Evolutionary conservation across 2,113 vertebrate species (phyloP), one percentile per base, ranked within the genome.

Genomic region (Alectura lathami): DNA sequence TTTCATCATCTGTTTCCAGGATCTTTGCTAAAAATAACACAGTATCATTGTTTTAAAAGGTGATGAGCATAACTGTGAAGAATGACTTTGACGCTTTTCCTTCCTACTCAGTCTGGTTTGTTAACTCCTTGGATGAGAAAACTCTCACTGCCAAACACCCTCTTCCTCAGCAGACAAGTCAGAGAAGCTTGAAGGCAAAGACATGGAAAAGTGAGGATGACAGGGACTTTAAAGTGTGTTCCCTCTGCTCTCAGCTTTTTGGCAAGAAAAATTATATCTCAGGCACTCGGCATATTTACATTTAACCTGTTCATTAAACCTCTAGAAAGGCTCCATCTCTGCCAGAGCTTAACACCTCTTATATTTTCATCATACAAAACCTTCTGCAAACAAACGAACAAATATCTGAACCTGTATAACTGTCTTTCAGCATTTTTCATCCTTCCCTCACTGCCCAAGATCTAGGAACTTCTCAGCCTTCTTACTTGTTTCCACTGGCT

Each of bases 1-100:
- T 87, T 89, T 93, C 84, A 91, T 34, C 59, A 62, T 69, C 57
- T 86, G 66, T 53, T 95, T 96, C 83, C 91, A 93, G 86, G 83
- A 89, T 57, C 48, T 40, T 86, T 75, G 74, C 63, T 95, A 79
- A 96, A 95, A 91, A 91, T 91, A 94, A 17, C 34, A 38, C 38
- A 1, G 1, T 67, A 83, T 89, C 59, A 64, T 82, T 87, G 43
- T 77, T 89, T 69, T 74, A 70, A 95, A 85, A 94, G 85, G 22
- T 47, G 75, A 94, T 91, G 87, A 91, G 38, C 23, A 23, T 80
- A 80, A 85, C 70, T 77, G 32, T 62, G 76, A 86, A 79, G 54
- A 94, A 91, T 45, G 11, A 73, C 54, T 89, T 72, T 69, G 62
- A 83, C 0, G 17, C 16, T 91, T 85, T 94, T 95, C 90, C 91